These are phyloP conservation scores for Nomia melanderi DNA, from an alignment of 1,140 invertebrate genomes.

Conservation along the genomic window DNA sequence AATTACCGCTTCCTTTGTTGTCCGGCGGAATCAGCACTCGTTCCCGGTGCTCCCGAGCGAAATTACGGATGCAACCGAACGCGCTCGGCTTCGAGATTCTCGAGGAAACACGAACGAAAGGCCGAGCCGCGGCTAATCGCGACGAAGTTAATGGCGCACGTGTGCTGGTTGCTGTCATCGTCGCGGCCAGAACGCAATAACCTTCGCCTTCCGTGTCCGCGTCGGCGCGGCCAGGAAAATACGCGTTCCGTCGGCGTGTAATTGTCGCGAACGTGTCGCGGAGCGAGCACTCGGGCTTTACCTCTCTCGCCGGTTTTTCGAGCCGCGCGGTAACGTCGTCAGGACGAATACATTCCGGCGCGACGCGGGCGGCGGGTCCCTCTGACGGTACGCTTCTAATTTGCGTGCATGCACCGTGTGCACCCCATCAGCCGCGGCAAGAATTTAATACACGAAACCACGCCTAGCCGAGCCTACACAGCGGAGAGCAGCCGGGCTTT, in stretches of 20 bases:
- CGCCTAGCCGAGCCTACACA: conserved; percentile 52
- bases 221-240: conserved; percentile 28
- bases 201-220: not conserved
- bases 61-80: too few species aligned
- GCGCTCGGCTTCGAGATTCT: too few species aligned
- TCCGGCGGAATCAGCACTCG: too few species aligned
- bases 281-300: not conserved
- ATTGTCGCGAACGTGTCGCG: conserved; percentile 53
- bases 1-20: too few species aligned
- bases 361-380: conserved; percentile 6
- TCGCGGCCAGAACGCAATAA: too few species aligned
- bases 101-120: too few species aligned
- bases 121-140: conserved; percentile 18
- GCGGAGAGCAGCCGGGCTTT: not conserved
- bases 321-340: conserved; percentile 35
- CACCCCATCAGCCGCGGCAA: conserved; percentile 51
- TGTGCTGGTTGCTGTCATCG: conserved; percentile 14
- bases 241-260: conserved; percentile 43
- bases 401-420: conserved; percentile 67
- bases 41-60: too few species aligned
- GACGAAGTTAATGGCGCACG: conserved; percentile 12
- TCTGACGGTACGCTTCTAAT: conserved; percentile 71
- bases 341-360: conserved; percentile 21
- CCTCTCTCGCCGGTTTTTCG: conserved; percentile 54
- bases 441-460: conserved; percentile 75